A percentile compares a stretch with the other conserved stretches of the same genome.
phyloP scores from a whole-genome alignment of 53 echinoderm and acorn worm genomes.

The Henricia sp. region DNA sequence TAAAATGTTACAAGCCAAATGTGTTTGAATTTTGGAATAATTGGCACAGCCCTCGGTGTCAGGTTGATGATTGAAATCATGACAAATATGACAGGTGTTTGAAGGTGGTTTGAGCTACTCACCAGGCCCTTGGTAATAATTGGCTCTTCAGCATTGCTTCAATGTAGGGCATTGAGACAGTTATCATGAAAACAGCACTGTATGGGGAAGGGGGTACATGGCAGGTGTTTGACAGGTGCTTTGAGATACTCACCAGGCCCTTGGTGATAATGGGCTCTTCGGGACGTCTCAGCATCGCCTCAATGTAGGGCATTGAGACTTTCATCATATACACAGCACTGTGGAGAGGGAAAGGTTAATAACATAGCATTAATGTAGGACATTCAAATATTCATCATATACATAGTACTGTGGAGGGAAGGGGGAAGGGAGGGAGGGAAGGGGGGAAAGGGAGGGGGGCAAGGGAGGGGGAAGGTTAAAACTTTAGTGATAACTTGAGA shows the following conservation, averaged over 20 bases:
- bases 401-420: no score
- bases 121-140: constrained; percentile 78
- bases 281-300: constrained; percentile 69
- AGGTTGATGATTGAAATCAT: no score
- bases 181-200: constrained; percentile 68
- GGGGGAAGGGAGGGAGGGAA: no score
- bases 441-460: no score
- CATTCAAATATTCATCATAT: neutral
- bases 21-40: no score
- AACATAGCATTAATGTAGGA: no score
- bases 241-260: constrained; percentile 79
- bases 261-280: constrained; percentile 73
- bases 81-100: neutral
- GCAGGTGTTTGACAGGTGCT: no score
- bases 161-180: constrained; percentile 60
- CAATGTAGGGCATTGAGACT: constrained; percentile 62
- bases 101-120: no score
- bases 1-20: neutral
- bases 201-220: neutral
- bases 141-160: constrained; percentile 73
- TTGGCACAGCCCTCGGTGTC: no score
- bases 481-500: no score
- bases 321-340: constrained; percentile 68
- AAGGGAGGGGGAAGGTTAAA: no score
- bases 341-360: neutral